Evolutionary conservation across 2,888 invertebrate species (phyloP).

Genomic region (Nephrocerus scutellatus): DNA sequence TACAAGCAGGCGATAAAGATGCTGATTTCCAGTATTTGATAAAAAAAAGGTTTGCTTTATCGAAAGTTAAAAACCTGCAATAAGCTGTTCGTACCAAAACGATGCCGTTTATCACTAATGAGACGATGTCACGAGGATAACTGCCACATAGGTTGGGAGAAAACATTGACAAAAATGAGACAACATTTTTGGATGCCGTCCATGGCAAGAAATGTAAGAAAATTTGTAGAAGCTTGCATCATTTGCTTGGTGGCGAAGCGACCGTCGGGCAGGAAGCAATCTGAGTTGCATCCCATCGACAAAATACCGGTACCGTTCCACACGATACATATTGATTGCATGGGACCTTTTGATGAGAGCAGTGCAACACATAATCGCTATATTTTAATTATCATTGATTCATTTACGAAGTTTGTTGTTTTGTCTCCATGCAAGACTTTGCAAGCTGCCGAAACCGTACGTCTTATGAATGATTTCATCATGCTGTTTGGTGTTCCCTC

Average conservation of each 20-base stretch:
- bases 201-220: slow-evolving; percentile 9
- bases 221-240: slow-evolving; percentile 9
- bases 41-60: slow-evolving; percentile 2
- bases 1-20: neutral
- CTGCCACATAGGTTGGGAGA: slow-evolving; percentile 9
- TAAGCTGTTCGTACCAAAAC: neutral
- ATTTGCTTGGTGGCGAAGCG: slow-evolving; percentile 12
- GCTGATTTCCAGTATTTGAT: neutral
- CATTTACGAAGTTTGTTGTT: slow-evolving; percentile 1
- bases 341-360: slow-evolving; percentile 2
- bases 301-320: slow-evolving; percentile 6
- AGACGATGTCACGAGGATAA: slow-evolving; percentile 7
- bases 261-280: slow-evolving; percentile 9
- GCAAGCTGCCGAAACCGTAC: neutral
- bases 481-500: slow-evolving; percentile 1
- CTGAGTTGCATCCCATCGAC: slow-evolving; percentile 6
- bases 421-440: slow-evolving; percentile 1
- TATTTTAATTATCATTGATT: neutral
- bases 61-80: neutral
- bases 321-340: slow-evolving; percentile 8
- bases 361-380: neutral
- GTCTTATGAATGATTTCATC: neutral
- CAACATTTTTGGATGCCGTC: slow-evolving; percentile 9
- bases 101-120: neutral
- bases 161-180: slow-evolving; percentile 5